phyloP scores from a whole-genome alignment of 2,888 invertebrate species.

The Agrochola lota region DNA sequence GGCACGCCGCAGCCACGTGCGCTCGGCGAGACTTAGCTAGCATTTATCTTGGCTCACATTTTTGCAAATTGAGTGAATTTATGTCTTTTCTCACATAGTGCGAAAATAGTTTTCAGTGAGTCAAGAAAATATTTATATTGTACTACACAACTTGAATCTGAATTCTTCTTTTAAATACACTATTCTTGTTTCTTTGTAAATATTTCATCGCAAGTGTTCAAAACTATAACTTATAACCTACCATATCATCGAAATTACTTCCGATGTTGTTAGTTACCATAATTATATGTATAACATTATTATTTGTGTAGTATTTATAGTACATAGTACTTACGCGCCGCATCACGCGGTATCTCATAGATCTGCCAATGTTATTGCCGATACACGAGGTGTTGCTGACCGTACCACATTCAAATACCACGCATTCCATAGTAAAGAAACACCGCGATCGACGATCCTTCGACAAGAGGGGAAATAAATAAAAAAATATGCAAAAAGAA shows the following conservation, averaged over 20 bases:
- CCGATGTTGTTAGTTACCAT: constrained; percentile 69
- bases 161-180: constrained; percentile 56
- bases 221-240: constrained; percentile 56
- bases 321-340: constrained; percentile 70
- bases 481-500: neutral
- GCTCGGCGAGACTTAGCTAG: constrained; percentile 48
- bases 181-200: constrained; percentile 62
- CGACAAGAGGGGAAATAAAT: neutral
- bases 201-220: constrained; percentile 66
- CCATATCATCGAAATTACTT: constrained; percentile 68
- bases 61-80: constrained; percentile 46
- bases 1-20: constrained; percentile 2
- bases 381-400: constrained; percentile 26
- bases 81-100: constrained; percentile 48
- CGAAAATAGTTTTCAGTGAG: constrained; percentile 48
- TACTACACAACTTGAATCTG: constrained; percentile 52
- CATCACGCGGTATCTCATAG: constrained; percentile 70
- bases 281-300: constrained; percentile 57
- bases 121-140: constrained; percentile 42
- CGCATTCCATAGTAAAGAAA: neutral
- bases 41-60: constrained; percentile 58
- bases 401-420: constrained; percentile 5
- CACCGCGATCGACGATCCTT: neutral
- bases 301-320: constrained; percentile 61
- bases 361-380: constrained; percentile 76